Evolutionary conservation across 2,797 vertebrate genomes (phyloP).

Genomic region (Scomberomorus guttatus): DNA sequence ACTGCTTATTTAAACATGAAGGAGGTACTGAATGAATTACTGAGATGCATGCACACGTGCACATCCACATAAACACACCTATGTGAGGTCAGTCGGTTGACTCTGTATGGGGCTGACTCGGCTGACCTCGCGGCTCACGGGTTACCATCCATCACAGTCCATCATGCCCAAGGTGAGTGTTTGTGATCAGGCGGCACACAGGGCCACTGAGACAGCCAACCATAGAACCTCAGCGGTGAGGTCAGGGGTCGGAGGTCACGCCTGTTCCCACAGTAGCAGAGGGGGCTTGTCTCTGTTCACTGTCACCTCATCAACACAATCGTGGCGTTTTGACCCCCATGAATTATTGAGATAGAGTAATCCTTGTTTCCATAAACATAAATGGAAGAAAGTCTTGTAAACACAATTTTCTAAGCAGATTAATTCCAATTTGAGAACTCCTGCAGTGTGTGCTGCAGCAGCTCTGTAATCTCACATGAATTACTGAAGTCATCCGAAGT

Average conservation of each 20-base stretch:
- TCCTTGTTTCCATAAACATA: slow-evolving; percentile 31
- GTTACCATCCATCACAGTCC: slow-evolving; percentile 73
- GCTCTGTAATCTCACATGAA: slow-evolving; percentile 26
- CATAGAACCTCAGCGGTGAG: slow-evolving; percentile 42
- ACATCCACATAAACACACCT: slow-evolving; percentile 42
- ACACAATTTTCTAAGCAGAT: slow-evolving; percentile 37
- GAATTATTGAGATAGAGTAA: slow-evolving; percentile 34
- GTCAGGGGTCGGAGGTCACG: slow-evolving; percentile 73
- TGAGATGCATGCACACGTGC: background rate
- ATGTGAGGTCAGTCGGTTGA: slow-evolving; percentile 36
- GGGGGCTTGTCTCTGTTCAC: slow-evolving; percentile 75
- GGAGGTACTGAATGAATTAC: background rate
- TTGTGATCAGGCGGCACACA: slow-evolving; percentile 65
- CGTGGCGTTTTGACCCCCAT: slow-evolving; percentile 45
- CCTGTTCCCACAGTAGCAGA: slow-evolving; percentile 80
- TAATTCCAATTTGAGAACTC: slow-evolving; percentile 18
- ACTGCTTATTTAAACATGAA: slow-evolving; percentile 17
- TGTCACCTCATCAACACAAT: slow-evolving; percentile 73
- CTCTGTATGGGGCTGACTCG: slow-evolving; percentile 46
- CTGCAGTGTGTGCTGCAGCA: background rate
- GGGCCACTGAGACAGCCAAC: slow-evolving; percentile 61
- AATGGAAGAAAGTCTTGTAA: slow-evolving; percentile 41
- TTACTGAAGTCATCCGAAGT: slow-evolving; percentile 44
- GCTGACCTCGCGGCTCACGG: slow-evolving; percentile 58
- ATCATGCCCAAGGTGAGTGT: slow-evolving; percentile 78